Percentiles rank a stretch among this genome's conserved stretches.
These are phyloP conservation scores for Brenthis daphne DNA, from an alignment of 2,888 invertebrate genomes.

Conservation along the genomic window DNA sequence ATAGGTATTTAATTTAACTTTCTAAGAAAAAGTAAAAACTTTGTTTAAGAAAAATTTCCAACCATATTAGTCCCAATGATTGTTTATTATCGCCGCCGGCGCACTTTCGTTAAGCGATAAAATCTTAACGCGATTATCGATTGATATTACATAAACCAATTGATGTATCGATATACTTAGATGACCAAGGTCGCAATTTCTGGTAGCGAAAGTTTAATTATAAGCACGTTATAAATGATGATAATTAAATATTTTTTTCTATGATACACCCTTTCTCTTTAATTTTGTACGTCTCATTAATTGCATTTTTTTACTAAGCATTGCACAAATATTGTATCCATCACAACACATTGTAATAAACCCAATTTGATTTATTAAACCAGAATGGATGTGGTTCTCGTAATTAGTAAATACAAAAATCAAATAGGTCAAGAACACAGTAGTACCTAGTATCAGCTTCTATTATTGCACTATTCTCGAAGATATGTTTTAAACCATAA, in stretches of 20 bases:
- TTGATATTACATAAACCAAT: constrained; percentile 20
- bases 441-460: no score
- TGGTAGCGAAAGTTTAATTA: constrained; percentile 34
- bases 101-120: constrained; percentile 29
- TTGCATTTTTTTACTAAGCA: no score
- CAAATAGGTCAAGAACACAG: no score
- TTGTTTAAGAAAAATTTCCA: background rate
- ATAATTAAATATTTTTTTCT: constrained; percentile 7
- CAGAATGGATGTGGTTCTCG: no score
- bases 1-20: background rate
- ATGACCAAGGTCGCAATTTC: constrained; percentile 21
- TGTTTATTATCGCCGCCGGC: constrained; percentile 21
- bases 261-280: background rate
- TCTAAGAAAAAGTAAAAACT: background rate
- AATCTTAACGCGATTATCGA: constrained; percentile 25
- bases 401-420: no score
- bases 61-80: background rate
- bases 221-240: constrained; percentile 11
- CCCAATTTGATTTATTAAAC: no score
- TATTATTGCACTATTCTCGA: no score
- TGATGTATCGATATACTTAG: constrained; percentile 2
- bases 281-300: no score
- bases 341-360: no score
- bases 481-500: no score
- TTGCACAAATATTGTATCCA: no score